Percentiles rank a stretch among this genome's conserved stretches.
Evolutionary conservation across 2,888 invertebrate genomes (phyloP).

Genomic region (Halictus ligatus): DNA sequence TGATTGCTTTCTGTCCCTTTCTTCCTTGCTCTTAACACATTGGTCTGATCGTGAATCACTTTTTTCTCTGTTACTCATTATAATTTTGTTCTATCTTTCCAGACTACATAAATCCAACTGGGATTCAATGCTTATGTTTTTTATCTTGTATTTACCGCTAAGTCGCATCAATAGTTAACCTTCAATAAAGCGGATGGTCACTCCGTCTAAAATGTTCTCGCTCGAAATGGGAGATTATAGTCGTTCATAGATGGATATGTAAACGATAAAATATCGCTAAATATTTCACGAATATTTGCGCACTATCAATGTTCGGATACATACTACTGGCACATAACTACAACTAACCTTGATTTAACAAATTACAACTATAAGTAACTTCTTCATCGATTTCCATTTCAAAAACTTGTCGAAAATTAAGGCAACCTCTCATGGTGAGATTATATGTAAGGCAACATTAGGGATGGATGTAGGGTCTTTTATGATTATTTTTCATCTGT

Average conservation of each 20-base stretch:
- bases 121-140: conserved; percentile 8
- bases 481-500: not conserved
- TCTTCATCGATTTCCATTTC: conserved; percentile 55
- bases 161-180: conserved; percentile 44
- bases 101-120: conserved; percentile 24
- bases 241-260: conserved; percentile 3
- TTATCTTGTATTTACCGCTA: conserved; percentile 33
- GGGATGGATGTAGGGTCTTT: conserved; percentile 44
- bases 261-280: conserved; percentile 8
- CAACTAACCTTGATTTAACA: conserved; percentile 54
- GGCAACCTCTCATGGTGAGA: conserved; percentile 48
- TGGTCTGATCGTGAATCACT: conserved; percentile 66
- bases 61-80: conserved; percentile 73
- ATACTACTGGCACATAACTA: conserved; percentile 30
- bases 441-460: not conserved
- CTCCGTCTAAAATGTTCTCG: conserved; percentile 6
- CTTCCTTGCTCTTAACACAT: conserved; percentile 58
- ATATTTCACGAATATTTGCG: conserved; percentile 21
- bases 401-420: conserved; percentile 55
- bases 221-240: not conserved
- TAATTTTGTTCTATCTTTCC: conserved; percentile 16
- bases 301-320: conserved; percentile 26
- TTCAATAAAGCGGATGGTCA: conserved; percentile 24
- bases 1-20: conserved; percentile 68
- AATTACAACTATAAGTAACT: conserved; percentile 45